Base-by-base conservation (phyloP, 2,888 invertebrate species). In the Drosophila kuntzei region DNA sequence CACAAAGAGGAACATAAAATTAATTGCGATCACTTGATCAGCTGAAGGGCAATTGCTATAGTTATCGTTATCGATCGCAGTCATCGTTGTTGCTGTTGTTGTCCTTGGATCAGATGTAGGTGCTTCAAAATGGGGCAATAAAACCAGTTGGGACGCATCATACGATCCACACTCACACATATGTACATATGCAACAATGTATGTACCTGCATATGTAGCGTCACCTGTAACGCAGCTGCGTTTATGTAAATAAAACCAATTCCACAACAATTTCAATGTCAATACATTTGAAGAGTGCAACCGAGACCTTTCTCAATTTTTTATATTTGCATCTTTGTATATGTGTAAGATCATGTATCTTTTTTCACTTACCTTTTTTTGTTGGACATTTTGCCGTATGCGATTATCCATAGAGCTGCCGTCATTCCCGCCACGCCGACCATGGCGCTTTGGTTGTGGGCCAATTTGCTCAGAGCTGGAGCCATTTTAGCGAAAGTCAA, bases 401-500 rank as follows among this genome's bases (percentile, higher is more conserved):
- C 90, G 92, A 94, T 91, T 89, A 93, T 94, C 94, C 94, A 93
- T 87, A 95, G 90, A 43, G 95, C 92, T 29, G 94, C 94, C 34
- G 95, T 94, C 37, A 95, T 93, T 63, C 95, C 95, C 79, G 95
- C 94, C 64, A 95, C 93, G 70, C 95, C 95, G 72, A 95, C 93
- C 94, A 90, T 94, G 72, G 90, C 89, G 82, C 87, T 91, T 74
- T 85, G 95, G 92, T 94, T 94, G 80, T 95, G 94, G 75, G 95
- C 94, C 88, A 95, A 93, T 94, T 96, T 96, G 92, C 96, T 96
- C 76, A 96, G 93, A 91, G 94, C 94, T 80, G 96, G 96, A 82
- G 96, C 96, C 96, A 96, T 96, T 73, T 86, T 89, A 73, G 72
- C 65, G 36, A 69, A 71, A 71, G 49, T 71, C 61, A 49, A 49